phyloP scores from a whole-genome alignment of 2,888 invertebrate genomes.

The Hoplodrina blanda region DNA sequence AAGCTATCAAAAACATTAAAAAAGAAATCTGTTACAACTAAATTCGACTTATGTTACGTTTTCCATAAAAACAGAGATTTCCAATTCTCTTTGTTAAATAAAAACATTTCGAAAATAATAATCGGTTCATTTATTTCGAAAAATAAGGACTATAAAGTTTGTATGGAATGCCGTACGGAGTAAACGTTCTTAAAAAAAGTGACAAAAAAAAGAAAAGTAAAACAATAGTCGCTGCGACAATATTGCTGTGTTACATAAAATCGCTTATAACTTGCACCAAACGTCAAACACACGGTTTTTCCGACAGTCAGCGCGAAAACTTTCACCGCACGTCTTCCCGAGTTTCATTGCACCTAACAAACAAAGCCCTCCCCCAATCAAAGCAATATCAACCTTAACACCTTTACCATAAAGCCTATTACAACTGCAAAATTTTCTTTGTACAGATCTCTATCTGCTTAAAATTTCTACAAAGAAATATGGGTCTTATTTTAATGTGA shows the following conservation, averaged over 20 bases:
- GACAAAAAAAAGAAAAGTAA: too few species aligned
- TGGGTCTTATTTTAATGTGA: constrained; percentile 14
- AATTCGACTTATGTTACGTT: too few species aligned
- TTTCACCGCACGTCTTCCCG: constrained; percentile 72
- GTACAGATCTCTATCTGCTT: constrained; percentile 38
- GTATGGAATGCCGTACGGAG: too few species aligned
- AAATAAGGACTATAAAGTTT: too few species aligned
- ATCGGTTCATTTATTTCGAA: too few species aligned
- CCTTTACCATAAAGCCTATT: constrained; percentile 12
- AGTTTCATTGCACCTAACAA: constrained; percentile 62
- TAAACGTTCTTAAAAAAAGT: too few species aligned
- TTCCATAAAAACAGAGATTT: too few species aligned
- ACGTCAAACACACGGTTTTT: constrained; percentile 69
- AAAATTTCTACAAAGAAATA: constrained; percentile 37
- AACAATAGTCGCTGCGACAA: too few species aligned
- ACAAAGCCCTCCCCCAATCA: constrained; percentile 10
- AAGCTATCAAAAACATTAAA: too few species aligned
- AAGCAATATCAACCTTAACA: constrained; percentile 44
- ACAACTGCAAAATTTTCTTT: constrained; percentile 8
- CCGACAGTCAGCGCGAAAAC: constrained; percentile 70
- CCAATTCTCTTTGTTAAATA: too few species aligned
- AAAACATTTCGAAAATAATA: too few species aligned
- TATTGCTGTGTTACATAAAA: background rate
- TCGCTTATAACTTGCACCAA: constrained; percentile 57
- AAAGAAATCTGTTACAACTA: too few species aligned